Base-by-base conservation (phyloP, 2,113 vertebrate genomes). In the Brachionichthys hirsutus region DNA sequence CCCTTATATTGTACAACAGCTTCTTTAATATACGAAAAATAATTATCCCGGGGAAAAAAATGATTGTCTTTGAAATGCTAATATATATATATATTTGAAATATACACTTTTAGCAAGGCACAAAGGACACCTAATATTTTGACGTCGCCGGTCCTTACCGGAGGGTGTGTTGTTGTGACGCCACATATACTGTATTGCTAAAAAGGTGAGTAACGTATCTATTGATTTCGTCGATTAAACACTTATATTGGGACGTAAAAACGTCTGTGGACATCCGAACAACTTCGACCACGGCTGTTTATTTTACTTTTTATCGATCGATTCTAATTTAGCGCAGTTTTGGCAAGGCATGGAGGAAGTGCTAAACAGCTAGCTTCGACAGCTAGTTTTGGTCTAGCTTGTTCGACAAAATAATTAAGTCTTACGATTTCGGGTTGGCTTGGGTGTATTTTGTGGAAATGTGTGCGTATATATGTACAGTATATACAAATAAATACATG, bases 91-190 rank as follows among this genome's bases (percentile, higher is more conserved):
- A 1, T 2, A 20, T 20, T 0, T 16, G 38, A 19, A 38, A 43
- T 8, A 1, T 9, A 16, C 17, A 1, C 49, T 70, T 73, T 61
- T 12, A 59, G 3, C 53, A 0, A 60, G 82, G 83, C 80, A 30
- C 41, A 0, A 6, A 5, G 44, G 68, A 30, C 73, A 66, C 49
- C 84, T 74, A 54, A 45, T 68, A 53, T 45, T 44, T 67, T 81
- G 73, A 75, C 63, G 68, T 77, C 1, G 0, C 8, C 11, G 80
- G 84, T 84, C 86, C 63, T 82, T 0, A 18, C 12, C 7, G 12
- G n/a, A 81, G 68, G 84, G 79, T 60, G 84, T 82, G 82, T 86
- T 88, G 86, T 74, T 16, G 51, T 43, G 44, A 80, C 83, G 83
- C 87, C 83, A 49, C 66, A n/a, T n/a, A n/a, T n/a, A n/a, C n/a